phyloP scores from a whole-genome alignment of 2,888 invertebrate genomes.

The Deilephila elpenor region DNA sequence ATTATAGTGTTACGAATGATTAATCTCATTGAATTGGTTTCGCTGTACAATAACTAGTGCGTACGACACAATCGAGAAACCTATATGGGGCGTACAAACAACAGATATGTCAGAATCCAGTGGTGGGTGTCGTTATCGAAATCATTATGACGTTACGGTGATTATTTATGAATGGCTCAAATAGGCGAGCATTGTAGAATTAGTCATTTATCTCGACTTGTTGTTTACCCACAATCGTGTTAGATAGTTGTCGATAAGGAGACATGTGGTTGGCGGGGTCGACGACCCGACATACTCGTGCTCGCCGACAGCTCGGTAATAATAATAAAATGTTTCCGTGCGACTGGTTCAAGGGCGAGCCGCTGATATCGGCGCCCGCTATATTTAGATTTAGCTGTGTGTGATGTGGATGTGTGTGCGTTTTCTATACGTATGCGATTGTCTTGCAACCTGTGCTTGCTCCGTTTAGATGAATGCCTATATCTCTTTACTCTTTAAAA shows the following conservation, averaged over 20 bases:
- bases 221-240: slow-evolving; percentile 84
- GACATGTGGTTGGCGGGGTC: slow-evolving; percentile 83
- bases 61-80: slow-evolving; percentile 31
- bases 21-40: slow-evolving; percentile 6
- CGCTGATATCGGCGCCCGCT: slow-evolving; percentile 84
- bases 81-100: slow-evolving; percentile 43
- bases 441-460: slow-evolving; percentile 55
- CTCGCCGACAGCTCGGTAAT: slow-evolving; percentile 84
- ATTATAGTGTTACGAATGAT: slow-evolving; percentile 7
- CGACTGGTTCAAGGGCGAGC: slow-evolving; percentile 85
- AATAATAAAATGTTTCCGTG: slow-evolving; percentile 85
- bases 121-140: slow-evolving; percentile 60
- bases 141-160: slow-evolving; percentile 70
- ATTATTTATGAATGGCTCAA: slow-evolving; percentile 80
- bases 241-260: slow-evolving; percentile 85
- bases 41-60: neutral
- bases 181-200: slow-evolving; percentile 78
- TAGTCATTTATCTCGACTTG: slow-evolving; percentile 83
- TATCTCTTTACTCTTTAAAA: slow-evolving; percentile 10
- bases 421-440: slow-evolving; percentile 63
- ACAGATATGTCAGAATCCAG: slow-evolving; percentile 17
- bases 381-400: slow-evolving; percentile 84
- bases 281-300: slow-evolving; percentile 83
- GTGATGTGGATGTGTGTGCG: slow-evolving; percentile 72
- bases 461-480: slow-evolving; percentile 16